Base-by-base conservation (phyloP, 2,888 invertebrate species). In the Frankliniella intonsa region DNA sequence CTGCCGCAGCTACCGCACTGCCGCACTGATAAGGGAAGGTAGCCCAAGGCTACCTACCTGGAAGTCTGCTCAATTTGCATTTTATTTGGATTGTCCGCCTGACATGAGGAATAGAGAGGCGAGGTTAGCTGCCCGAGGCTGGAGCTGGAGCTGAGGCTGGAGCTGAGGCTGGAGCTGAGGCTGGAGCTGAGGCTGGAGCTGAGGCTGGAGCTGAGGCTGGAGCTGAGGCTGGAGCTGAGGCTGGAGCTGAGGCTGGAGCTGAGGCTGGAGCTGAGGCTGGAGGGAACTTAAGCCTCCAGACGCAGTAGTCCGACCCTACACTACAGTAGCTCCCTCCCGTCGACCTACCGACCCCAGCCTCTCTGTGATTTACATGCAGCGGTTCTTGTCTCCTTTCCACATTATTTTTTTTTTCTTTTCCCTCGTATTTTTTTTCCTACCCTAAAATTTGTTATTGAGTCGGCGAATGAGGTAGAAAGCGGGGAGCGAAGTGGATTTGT, bases 381-480 rank as follows among this genome's bases (percentile, higher is more conserved):
- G n/a, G 25, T 55, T 8, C 69, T 22, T 76, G 69, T 76, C 69
- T 76, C 69, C 25, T 76, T 76, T 12, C 69, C 69, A 22, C 69
- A 7, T 76, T 38, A 38, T 38, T 38, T 38, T 38, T 38, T 38
- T 38, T 38, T 76, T 76, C 12, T 76, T 76, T 11, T 22, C 22
- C 69, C 38, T 38, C 38, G 38, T 38, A 38, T 38, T 76, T 76
- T 25, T 76, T 76, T 11, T 22, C 22, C 69, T 25, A 25, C 25
- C 69, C 25, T 0, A 25, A 76, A 76, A 76, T 76, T 76, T 76
- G 69, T 76, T 76, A 76, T 76, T 76, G 69, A 76, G 69, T 76
- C 69, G 69, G 69, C 69, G 69, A 76, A 76, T 76, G 69, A 76
- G 69, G 69, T 76, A 76, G 69, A 76, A 76, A 25, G 22, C 69